Percentiles rank a stretch among this genome's conserved stretches.
phyloP scores from a whole-genome alignment of 2,888 invertebrate genomes.

The Agelastica alni region DNA sequence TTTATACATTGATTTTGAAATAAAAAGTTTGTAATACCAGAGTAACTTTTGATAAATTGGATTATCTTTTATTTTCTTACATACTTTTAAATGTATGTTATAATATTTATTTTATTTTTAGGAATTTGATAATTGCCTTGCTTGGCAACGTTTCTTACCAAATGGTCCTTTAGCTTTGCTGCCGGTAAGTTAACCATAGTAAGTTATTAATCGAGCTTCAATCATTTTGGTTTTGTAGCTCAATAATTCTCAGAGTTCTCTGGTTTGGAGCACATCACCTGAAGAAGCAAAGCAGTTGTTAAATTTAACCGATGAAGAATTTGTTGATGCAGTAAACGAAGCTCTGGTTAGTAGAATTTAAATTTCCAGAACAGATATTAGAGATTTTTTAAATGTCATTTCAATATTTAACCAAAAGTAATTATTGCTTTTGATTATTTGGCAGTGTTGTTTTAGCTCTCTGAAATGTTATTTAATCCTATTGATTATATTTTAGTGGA shows the following conservation, averaged over 20 bases:
- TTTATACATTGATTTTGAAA: too few relatives aligned
- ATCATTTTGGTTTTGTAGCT: slow-evolving; percentile 57
- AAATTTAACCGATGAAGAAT: slow-evolving; percentile 72
- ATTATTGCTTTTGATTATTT: too few relatives aligned
- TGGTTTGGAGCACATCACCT: slow-evolving; percentile 91
- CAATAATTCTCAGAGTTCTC: slow-evolving; percentile 74
- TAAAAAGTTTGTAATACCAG: too few relatives aligned
- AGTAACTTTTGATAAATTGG: too few relatives aligned
- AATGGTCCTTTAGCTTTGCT: slow-evolving; percentile 91
- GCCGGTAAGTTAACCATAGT: slow-evolving; percentile 63
- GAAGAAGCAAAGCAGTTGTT: slow-evolving; percentile 76
- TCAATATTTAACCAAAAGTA: too few relatives aligned
- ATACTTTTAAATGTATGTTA: too few relatives aligned
- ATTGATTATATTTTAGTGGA: slow-evolving; percentile 63
- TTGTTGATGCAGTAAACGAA: slow-evolving; percentile 86
- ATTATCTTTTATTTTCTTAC: too few relatives aligned
- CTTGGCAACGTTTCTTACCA: slow-evolving; percentile 96
- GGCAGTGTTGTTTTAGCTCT: too few relatives aligned
- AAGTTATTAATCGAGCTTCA: neutral
- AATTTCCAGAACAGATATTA: neutral
- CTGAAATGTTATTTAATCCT: too few relatives aligned
- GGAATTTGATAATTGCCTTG: slow-evolving; percentile 77
- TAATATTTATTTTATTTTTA: too few relatives aligned
- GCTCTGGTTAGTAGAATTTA: slow-evolving; percentile 69
- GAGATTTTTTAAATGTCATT: too few relatives aligned